A percentile compares a stretch with the other conserved stretches of the same genome.
Evolutionary conservation across 2,113 vertebrate species (phyloP).

Genomic region (Hirundichthys speculiger): DNA sequence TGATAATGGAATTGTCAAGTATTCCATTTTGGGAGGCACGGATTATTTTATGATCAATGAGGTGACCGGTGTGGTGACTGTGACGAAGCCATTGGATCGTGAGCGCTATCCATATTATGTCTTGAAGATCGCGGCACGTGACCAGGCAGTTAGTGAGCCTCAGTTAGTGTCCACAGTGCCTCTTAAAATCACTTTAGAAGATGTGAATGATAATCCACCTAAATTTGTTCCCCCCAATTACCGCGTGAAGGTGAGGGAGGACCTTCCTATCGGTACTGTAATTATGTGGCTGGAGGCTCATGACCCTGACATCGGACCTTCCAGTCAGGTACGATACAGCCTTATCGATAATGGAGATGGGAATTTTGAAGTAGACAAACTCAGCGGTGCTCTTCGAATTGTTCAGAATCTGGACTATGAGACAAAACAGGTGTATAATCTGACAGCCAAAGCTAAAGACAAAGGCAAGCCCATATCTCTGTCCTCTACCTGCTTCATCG

Average conservation of each 20-base stretch:
- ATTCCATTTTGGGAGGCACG: conserved; percentile 91
- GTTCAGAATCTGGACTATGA: conserved; percentile 93
- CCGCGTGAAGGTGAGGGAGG: conserved; percentile 91
- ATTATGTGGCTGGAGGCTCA: conserved; percentile 94
- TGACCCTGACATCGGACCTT: conserved; percentile 90
- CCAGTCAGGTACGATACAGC: conserved; percentile 94
- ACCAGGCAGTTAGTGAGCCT: conserved; percentile 86
- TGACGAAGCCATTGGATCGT: conserved; percentile 85
- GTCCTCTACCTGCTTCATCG: conserved; percentile 91
- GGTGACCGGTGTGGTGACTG: conserved; percentile 86
- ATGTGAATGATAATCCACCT: conserved; percentile 95
- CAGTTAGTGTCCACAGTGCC: conserved; percentile 87
- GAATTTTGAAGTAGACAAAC: conserved; percentile 93
- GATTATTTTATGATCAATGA: conserved; percentile 88
- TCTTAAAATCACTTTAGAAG: conserved; percentile 90
- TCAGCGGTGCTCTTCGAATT: conserved; percentile 92
- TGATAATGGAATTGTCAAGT: conserved; percentile 86
- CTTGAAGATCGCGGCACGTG: conserved; percentile 89
- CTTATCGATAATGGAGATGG: conserved; percentile 90
- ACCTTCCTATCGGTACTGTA: conserved; percentile 92
- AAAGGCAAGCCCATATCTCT: conserved; percentile 92
- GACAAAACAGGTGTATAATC: conserved; percentile 90
- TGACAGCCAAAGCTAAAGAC: conserved; percentile 93
- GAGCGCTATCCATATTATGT: conserved; percentile 83
- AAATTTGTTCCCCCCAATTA: conserved; percentile 93